Base-by-base conservation (phyloP, 1,140 invertebrate genomes). In the Cyclargus thomasi region DNA sequence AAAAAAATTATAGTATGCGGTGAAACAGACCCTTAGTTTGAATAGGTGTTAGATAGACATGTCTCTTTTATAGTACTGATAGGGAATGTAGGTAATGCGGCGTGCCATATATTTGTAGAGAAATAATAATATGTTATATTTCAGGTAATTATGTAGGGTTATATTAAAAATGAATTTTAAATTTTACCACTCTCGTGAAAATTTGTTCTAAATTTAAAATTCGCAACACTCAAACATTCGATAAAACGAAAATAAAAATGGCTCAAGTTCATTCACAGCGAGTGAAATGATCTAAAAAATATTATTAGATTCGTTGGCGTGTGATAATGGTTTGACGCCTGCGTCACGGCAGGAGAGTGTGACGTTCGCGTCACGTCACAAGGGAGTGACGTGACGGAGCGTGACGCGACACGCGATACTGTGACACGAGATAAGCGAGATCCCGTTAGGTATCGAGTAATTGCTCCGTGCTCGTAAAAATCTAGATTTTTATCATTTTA, bases 381-480 rank as follows among this genome's bases (percentile, higher is more conserved):
- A 4, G 64, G 63, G 70, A 57, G 36, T 63, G 70, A 70, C 70
- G 74, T 73, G 74, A 76, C 74, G 72, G 65, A 57, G 17, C 62
- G 67, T 77, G 75, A 74, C 69, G 75, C 39, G 62, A 65, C 67
- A 67, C 65, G 63, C 69, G 68, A 59, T 64, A 71, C 29, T 62
- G 67, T 77, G 74, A 77, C 76, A 74, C 68, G 57, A 76, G 74
- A 76, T 73, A 72, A 75, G 68, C 72, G 68, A 70, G 71, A 71
- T 62, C 36, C 29, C 29, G 53, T 16, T n/a, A 6, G 5, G n/a
- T 55, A 55, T 18, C 53, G 18, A 55, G 18, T 47, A 47, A 47
- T 47, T 47, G 39, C 39, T 47, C 1, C 11, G 11, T 47, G 39
- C 39, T 47, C 1, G 0, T 47, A 47, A 47, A 11, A 7, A 47